Base-by-base conservation (phyloP, 2,797 vertebrate species). In the Aphelocoma californica region DNA sequence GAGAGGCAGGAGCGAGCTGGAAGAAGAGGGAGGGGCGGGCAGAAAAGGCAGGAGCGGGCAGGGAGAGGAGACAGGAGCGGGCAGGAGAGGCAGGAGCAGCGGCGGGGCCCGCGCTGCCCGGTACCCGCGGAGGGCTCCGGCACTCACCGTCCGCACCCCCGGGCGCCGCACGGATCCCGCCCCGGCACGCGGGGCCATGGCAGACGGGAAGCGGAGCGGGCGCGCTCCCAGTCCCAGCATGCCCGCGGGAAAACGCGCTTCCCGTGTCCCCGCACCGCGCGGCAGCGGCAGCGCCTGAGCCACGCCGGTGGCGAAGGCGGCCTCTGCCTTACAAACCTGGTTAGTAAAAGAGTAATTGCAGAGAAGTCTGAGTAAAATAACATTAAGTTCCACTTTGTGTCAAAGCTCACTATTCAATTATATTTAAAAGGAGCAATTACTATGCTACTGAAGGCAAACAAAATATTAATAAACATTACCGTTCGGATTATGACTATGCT, bases 151-250 rank as follows among this genome's bases (percentile, higher is more conserved):
- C 34, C 7, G 12, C 50, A 24, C 3, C 4, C 15, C 2, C 7
- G 10, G 2, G 21, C 4, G 1, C 48, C 3, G 2, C 40, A 3
- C 4, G 1, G 67, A 9, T 6, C 8, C 40, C 8, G 2, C 6
- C 77, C 8, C 12, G 1, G 2, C 6, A 4, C 4, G 4, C 2
- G 2, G 45, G 64, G 42, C 86, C 96, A 1, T 0, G 48, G 56
- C 74, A 7, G 15, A 56, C 23, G 45, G 91, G 92, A 95, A 95
- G 84, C 5, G 23, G n/a, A 5, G 29, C 16, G 8, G 34, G 47
- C 28, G 31, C 23, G 53, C 96, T 78, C 62, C 40, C 90, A 4
- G 24, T 96, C 96, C 97, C 97, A 81, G 86, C 77, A 95, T 91
- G 48, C 93, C 62, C 1, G 32, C 26, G 14, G 16, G 6, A 12